A percentile compares a stretch with the other conserved stretches of the same genome.
Evolutionary conservation across 1,140 invertebrate genomes (phyloP).

Genomic region (Temnothorax curvispinosus): DNA sequence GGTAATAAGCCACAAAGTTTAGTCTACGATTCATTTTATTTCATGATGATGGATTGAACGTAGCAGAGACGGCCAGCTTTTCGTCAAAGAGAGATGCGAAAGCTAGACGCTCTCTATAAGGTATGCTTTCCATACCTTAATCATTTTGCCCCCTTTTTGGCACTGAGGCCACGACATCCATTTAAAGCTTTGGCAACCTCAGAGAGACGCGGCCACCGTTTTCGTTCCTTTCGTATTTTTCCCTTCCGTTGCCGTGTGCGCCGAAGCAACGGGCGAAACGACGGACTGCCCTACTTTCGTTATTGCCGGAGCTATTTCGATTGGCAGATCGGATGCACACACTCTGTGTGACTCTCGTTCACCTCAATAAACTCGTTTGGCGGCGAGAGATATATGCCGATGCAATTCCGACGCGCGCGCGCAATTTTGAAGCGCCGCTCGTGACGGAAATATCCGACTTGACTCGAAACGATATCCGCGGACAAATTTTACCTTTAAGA

Average conservation of each 20-base stretch:
- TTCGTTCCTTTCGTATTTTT: conserved; percentile 55
- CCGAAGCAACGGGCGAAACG: conserved; percentile 33
- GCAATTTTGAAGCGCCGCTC: conserved; percentile 24
- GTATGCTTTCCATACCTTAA: conserved; percentile 41
- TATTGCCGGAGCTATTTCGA: conserved; percentile 56
- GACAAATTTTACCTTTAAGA: conserved; percentile 30
- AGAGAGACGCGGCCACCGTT: background rate
- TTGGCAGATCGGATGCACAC: conserved; percentile 55
- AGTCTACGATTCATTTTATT: background rate
- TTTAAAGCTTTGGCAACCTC: conserved; percentile 52
- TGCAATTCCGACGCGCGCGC: conserved; percentile 31
- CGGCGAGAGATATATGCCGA: background rate
- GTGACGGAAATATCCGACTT: conserved; percentile 41
- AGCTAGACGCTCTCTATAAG: conserved; percentile 10
- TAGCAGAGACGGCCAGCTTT: background rate
- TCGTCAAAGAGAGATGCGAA: conserved; percentile 12
- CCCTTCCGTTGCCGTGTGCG: conserved; percentile 2
- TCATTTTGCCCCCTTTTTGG: conserved; percentile 47
- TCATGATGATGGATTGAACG: background rate
- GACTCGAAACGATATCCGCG: conserved; percentile 27
- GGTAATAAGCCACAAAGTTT: background rate
- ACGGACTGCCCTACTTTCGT: conserved; percentile 52
- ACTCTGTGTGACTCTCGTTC: conserved; percentile 41
- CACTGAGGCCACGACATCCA: conserved; percentile 37
- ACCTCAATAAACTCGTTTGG: conserved; percentile 54